Evolutionary conservation across 2,113 vertebrate genomes (phyloP), one percentile per base, ranked within the genome.

Genomic region (Pseudopodoces humilis): DNA sequence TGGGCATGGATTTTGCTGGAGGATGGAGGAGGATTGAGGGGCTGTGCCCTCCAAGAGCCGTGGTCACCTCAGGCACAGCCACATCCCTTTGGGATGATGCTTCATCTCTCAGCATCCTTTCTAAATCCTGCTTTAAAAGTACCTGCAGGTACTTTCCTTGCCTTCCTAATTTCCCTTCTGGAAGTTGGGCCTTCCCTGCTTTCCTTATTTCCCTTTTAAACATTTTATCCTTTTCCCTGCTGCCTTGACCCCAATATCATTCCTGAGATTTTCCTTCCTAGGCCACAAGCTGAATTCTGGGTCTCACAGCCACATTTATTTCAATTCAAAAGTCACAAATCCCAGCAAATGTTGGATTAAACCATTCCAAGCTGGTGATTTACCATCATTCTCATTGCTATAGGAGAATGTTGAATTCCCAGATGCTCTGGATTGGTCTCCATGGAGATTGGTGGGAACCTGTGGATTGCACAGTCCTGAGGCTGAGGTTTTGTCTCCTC

Each of bases 341-440:
- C 55, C 53, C 16, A 71, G 19, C 2, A 67, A 76, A 77, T 21
- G 0, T 16, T 55, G 69, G 41, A 47, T 72, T 47, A 49, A 83
- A 46, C 33, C 67, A 35, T 24, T 62, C n/a, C 3, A 2, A 18
- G 49, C 17, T 43, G 30, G 22, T 74, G 58, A 69, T 80, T 94
- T 59, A 27, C 37, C 28, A 23, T 25, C 13, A 31, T 80, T 86
- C 50, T 31, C 6, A 77, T 69, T 77, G 49, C 63, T 71, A 2
- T 9, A 18, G 43, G 79, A 71, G 55, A 91, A 65, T 1, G 1
- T 15, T 93, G 79, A 87, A 75, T 72, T 81, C 46, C 33, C 37
- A 41, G 37, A 20, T n/a, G n/a, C 64, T 83, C n/a, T 55, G 43
- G 27, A 47, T 44, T 91, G 78, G 60, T 97, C 68, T 88, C 86